Evolutionary conservation across 2,888 invertebrate species (phyloP).

Genomic region (Sarcophaga variegata): DNA sequence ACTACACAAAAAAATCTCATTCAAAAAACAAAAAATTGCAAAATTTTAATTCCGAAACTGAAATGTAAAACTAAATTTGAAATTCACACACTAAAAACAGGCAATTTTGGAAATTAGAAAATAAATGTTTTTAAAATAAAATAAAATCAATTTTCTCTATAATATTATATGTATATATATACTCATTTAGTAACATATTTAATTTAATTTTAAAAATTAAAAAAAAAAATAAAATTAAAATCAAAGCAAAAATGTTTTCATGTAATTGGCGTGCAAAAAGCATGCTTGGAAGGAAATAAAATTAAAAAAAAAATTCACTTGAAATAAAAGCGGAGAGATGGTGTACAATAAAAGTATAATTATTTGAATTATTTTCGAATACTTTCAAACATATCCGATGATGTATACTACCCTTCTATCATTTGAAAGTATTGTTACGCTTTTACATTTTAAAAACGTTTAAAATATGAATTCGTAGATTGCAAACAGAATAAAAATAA

Average conservation of each 20-base stretch:
- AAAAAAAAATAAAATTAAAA: constrained; percentile 14
- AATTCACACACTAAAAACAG: constrained; percentile 27
- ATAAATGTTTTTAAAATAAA: neutral
- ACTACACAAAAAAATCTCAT: constrained; percentile 38
- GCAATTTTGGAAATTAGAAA: constrained; percentile 13
- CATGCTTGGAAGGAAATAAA: constrained; percentile 46
- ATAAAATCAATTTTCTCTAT: too few relatives aligned
- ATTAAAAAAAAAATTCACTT: neutral
- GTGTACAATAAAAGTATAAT: neutral
- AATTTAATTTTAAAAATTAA: neutral
- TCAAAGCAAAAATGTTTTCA: constrained; percentile 1
- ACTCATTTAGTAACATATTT: too few relatives aligned
- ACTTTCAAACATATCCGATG: too few relatives aligned
- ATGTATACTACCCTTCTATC: too few relatives aligned
- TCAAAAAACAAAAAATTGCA: neutral
- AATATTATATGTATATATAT: neutral
- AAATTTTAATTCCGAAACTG: neutral
- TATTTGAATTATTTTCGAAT: too few relatives aligned
- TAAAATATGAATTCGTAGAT: too few relatives aligned
- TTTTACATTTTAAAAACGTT: too few relatives aligned
- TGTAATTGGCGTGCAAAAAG: constrained; percentile 65
- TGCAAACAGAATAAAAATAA: too few relatives aligned
- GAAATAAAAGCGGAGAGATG: neutral
- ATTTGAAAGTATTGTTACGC: too few relatives aligned
- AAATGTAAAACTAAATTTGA: constrained; percentile 1